Base-by-base conservation (phyloP, 35 echinoderm and acorn worm genomes). In the Hemicentrotus pulcherrimus region DNA sequence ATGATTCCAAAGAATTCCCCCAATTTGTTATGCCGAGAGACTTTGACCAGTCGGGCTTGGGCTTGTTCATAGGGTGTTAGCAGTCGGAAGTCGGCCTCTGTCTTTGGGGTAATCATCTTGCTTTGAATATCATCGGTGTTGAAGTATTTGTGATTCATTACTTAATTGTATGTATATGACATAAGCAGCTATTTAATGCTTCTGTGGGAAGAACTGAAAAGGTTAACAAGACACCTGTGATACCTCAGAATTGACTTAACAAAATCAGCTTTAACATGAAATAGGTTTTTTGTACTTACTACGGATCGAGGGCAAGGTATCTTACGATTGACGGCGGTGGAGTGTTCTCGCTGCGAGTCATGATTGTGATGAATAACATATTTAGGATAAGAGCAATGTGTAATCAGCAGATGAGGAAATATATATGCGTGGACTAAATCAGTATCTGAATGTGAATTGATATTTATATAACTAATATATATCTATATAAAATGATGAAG, bases 201-300 rank as follows among this genome's bases (percentile, higher is more conserved):
- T 78, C 22, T 22, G 22, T 78, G 19, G 18, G 65, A 78, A 28
- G 65, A 78, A 78, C 19, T n/a, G 52, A 13, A 78, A 24, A n/a
- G 35, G 65, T 18, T 78, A 28, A 78, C 1, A 22, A 59, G 52
- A 59, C 22, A n/a, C 65, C 65, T 78, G 65, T 22, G 65, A 78
- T 78, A 78, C 65, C 65, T 78, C 65, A 78, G 65, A 78, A 78
- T 7, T 78, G 65, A 78, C 65, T 78, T 78, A 28, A 78, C 65
- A 78, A n/a, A n/a, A 78, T 78, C 65, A 78, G 24, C 65, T 28
- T 55, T 78, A 78, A 78, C 65, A 28, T 78, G 65, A 78, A 78
- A 78, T 78, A 78, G 65, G 65, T 78, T 78, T 78, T 70, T 78
- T 78, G 65, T 78, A 78, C 65, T 78, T 78, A 78, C 65, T 78